Evolutionary conservation across 2,113 vertebrate species (phyloP).

Genomic region (Lagopus muta): DNA sequence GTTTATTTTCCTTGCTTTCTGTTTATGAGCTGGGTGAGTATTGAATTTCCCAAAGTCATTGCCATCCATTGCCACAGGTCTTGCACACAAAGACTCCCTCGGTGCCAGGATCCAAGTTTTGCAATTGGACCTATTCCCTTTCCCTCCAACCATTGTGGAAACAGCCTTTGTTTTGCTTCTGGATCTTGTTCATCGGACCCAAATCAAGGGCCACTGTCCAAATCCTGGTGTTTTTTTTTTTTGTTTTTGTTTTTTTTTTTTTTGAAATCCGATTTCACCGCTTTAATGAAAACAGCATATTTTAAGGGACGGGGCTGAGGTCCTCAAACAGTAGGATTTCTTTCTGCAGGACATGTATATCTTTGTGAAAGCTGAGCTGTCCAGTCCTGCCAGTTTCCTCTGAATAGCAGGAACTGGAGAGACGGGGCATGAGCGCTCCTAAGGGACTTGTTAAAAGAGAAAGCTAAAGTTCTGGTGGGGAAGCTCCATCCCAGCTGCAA

Average conservation of each 20-base stretch:
- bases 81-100: conserved; percentile 37
- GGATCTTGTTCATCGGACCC: conserved; percentile 64
- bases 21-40: conserved; percentile 63
- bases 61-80: conserved; percentile 66
- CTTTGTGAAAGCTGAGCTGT: background rate
- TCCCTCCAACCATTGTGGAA: conserved; percentile 63
- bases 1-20: conserved; percentile 74
- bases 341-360: background rate
- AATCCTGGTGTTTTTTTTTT: background rate
- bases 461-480: background rate
- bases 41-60: conserved; percentile 56
- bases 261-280: conserved; percentile 53
- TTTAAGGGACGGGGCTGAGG: conserved; percentile 21
- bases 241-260: background rate
- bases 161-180: conserved; percentile 70
- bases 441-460: background rate
- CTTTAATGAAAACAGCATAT: conserved; percentile 50
- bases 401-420: background rate
- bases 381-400: background rate
- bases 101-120: conserved; percentile 65
- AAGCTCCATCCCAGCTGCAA: background rate
- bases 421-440: rapidly evolving
- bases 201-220: conserved; percentile 51
- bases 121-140: conserved; percentile 52
- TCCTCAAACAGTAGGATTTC: conserved; percentile 10